Percentiles rank a stretch among this genome's conserved stretches.
Conservation (phyloP, 2,113 vertebrate species). For the Bufo bufo region DNA sequence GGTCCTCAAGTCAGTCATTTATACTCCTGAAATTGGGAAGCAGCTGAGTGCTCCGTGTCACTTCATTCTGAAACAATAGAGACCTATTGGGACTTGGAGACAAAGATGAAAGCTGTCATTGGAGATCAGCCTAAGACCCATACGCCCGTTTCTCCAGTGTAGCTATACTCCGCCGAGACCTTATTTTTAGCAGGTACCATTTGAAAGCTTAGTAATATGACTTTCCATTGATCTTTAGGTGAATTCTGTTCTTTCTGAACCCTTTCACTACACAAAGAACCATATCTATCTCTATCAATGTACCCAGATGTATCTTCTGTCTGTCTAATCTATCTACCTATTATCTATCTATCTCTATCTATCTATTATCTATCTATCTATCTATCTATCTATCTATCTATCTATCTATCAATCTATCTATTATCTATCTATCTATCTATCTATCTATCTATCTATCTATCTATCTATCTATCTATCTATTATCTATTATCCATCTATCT, state of each 20-base stretch:
- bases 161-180: neutral
- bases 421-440: too few relatives aligned
- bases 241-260: neutral
- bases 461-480: too few relatives aligned
- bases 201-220: slow-evolving; percentile 16
- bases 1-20: slow-evolving; percentile 31
- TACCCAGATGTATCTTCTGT: neutral
- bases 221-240: neutral
- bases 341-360: too few relatives aligned
- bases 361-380: too few relatives aligned
- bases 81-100: slow-evolving; percentile 35
- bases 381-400: too few relatives aligned
- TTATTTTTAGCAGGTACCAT: slow-evolving; percentile 42
- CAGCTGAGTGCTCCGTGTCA: neutral
- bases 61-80: slow-evolving; percentile 10
- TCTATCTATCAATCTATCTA: too few relatives aligned
- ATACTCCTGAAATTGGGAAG: slow-evolving; percentile 16
- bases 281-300: neutral
- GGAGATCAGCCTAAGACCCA: neutral
- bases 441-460: too few relatives aligned
- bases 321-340: neutral
- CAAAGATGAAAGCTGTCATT: slow-evolving; percentile 42
- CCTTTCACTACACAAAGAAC: neutral
- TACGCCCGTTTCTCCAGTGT: neutral
- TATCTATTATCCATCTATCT: too few relatives aligned